A percentile compares a stretch with the other conserved stretches of the same genome.
Conservation (phyloP, 2,888 invertebrate species). For the Zeuzera pyrina region DNA sequence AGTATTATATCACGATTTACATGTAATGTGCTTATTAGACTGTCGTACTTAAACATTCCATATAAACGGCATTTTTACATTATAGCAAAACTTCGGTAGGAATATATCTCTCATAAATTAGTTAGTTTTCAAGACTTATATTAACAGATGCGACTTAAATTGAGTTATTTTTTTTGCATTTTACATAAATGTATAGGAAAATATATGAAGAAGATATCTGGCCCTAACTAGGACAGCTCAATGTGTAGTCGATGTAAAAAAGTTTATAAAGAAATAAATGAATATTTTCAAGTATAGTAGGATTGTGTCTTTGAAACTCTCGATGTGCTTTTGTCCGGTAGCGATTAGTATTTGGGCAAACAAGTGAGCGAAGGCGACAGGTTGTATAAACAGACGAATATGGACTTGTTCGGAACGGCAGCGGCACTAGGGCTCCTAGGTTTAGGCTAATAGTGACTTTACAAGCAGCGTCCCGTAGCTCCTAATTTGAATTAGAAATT, state of each 20-base stretch:
- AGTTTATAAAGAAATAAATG: constrained; percentile 27
- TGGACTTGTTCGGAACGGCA: constrained; percentile 20
- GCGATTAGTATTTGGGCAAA: constrained; percentile 41
- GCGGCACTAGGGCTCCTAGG: constrained; percentile 62
- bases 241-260: constrained; percentile 55
- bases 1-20: constrained; percentile 26
- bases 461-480: constrained; percentile 52
- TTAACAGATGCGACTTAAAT: constrained; percentile 33
- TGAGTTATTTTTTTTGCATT: constrained; percentile 43
- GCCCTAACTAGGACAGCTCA: constrained; percentile 66
- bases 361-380: constrained; percentile 3
- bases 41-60: constrained; percentile 70
- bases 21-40: constrained; percentile 52
- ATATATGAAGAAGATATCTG: constrained; percentile 38
- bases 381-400: not conserved
- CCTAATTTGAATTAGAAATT: constrained; percentile 61
- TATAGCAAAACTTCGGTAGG: constrained; percentile 41
- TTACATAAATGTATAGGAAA: constrained; percentile 34
- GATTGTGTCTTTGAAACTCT: constrained; percentile 67
- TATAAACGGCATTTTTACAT: constrained; percentile 38
- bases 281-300: constrained; percentile 60
- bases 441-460: constrained; percentile 52
- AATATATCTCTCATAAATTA: constrained; percentile 30
- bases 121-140: constrained; percentile 54
- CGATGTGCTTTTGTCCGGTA: constrained; percentile 69